phyloP scores from a whole-genome alignment of 2,888 invertebrate genomes.

The Watsonalla binaria region DNA sequence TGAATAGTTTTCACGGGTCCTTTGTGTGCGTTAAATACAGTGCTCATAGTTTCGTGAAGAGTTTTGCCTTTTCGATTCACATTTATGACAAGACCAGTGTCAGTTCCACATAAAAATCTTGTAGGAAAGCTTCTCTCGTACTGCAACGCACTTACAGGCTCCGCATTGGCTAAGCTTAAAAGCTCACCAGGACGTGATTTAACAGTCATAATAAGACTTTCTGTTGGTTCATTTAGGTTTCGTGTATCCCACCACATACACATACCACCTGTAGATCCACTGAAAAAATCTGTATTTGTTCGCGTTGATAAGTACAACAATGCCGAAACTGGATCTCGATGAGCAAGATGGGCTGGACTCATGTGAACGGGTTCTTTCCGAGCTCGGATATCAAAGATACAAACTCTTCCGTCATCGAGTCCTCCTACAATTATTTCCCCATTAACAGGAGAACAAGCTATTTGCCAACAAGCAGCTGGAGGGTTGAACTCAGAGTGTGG shows the following conservation, averaged over 20 bases:
- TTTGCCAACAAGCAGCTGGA: slow-evolving; percentile 44
- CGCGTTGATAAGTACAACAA: slow-evolving; percentile 78
- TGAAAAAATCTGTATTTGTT: slow-evolving; percentile 79
- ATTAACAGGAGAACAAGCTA: slow-evolving; percentile 36
- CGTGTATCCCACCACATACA: slow-evolving; percentile 84
- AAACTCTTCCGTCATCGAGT: slow-evolving; percentile 47
- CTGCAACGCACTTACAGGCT: slow-evolving; percentile 81
- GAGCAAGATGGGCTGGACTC: slow-evolving; percentile 63
- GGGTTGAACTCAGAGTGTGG: slow-evolving; percentile 31
- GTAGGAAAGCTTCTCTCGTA: slow-evolving; percentile 84
- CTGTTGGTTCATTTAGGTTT: slow-evolving; percentile 76
- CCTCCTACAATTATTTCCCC: slow-evolving; percentile 40
- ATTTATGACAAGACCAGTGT: slow-evolving; percentile 64
- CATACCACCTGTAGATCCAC: slow-evolving; percentile 79
- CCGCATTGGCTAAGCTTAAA: slow-evolving; percentile 65
- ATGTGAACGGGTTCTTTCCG: slow-evolving; percentile 84
- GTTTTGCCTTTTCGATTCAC: slow-evolving; percentile 84
- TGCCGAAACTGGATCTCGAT: slow-evolving; percentile 73
- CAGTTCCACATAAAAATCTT: slow-evolving; percentile 58
- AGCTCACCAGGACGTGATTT: slow-evolving; percentile 59
- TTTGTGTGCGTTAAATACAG: slow-evolving; percentile 74
- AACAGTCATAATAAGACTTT: slow-evolving; percentile 79
- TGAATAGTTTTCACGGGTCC: slow-evolving; percentile 80
- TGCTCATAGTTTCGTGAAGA: slow-evolving; percentile 78
- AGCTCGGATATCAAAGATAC: slow-evolving; percentile 85